A percentile compares a stretch with the other conserved stretches of the same genome.
These are phyloP conservation scores for Aphaenogaster floridana DNA, from an alignment of 1,140 invertebrate genomes.

Conservation along the genomic window DNA sequence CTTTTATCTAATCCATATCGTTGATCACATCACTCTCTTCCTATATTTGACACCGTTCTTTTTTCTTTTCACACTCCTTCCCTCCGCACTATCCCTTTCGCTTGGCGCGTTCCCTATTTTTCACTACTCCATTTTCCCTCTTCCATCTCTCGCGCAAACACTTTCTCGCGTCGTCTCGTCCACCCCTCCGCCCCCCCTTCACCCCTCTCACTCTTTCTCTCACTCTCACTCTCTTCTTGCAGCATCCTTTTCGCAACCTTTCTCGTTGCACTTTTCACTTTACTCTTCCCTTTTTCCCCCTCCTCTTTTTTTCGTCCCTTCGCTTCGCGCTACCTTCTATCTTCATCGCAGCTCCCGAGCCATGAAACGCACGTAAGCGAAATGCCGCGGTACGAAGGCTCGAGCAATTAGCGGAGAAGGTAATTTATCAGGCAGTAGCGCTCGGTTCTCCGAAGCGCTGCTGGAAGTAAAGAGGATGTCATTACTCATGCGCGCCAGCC, in stretches of 20 bases:
- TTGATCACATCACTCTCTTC: slow-evolving; percentile 24
- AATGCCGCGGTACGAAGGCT: slow-evolving; percentile 66
- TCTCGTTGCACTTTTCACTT: slow-evolving; percentile 23
- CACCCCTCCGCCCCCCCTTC: background rate
- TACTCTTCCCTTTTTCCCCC: background rate
- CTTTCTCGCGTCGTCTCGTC: background rate
- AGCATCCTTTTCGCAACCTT: background rate
- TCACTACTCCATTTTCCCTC: slow-evolving; percentile 35
- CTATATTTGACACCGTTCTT: background rate
- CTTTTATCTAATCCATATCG: slow-evolving; percentile 33
- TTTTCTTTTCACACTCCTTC: too few species aligned
- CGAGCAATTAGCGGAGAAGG: slow-evolving; percentile 76
- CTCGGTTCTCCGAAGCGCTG: background rate
- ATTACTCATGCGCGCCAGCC: slow-evolving; percentile 75
- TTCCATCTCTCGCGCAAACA: background rate
- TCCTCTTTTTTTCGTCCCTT: background rate
- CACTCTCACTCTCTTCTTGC: background rate
- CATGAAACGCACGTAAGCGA: slow-evolving; percentile 74
- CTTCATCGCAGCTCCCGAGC: slow-evolving; percentile 48
- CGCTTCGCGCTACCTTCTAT: background rate
- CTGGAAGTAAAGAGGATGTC: slow-evolving; percentile 76
- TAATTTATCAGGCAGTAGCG: slow-evolving; percentile 76
- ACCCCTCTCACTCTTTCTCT: background rate
- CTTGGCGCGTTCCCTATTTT: slow-evolving; percentile 26
- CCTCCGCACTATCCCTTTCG: background rate